Evolutionary conservation across 2,888 invertebrate genomes (phyloP).

Genomic region (Eristalis pertinax): DNA sequence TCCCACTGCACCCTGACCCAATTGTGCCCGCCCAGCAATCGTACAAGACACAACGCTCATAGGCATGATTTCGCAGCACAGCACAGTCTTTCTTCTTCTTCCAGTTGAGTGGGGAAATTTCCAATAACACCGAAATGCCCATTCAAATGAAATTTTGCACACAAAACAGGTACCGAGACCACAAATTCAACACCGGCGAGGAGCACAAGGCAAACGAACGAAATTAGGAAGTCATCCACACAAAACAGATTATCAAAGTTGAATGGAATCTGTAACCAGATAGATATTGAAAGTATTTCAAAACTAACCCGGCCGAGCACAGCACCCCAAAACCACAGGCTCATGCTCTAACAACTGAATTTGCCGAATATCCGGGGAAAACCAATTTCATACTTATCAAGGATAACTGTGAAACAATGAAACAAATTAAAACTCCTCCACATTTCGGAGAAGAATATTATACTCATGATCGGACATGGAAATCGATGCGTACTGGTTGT

Average conservation of each 20-base stretch:
- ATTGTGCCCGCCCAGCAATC: background rate
- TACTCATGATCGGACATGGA: conserved; percentile 24
- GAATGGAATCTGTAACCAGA: conserved; percentile 15
- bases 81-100: background rate
- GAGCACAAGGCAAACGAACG: background rate
- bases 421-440: conserved; percentile 60
- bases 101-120: background rate
- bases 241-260: background rate
- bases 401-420: conserved; percentile 65
- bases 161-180: background rate
- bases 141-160: background rate
- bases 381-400: conserved; percentile 38
- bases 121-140: background rate
- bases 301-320: background rate
- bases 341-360: background rate
- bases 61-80: background rate
- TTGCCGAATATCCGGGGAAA: conserved; percentile 23
- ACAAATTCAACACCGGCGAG: background rate
- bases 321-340: background rate
- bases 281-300: conserved; percentile 3
- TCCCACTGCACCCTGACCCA: background rate
- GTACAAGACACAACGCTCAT: background rate
- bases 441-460: conserved; percentile 2
- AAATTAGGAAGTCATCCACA: background rate
- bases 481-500: background rate